phyloP scores from a whole-genome alignment of 2,888 invertebrate species.

The Metopia argyrocephala region DNA sequence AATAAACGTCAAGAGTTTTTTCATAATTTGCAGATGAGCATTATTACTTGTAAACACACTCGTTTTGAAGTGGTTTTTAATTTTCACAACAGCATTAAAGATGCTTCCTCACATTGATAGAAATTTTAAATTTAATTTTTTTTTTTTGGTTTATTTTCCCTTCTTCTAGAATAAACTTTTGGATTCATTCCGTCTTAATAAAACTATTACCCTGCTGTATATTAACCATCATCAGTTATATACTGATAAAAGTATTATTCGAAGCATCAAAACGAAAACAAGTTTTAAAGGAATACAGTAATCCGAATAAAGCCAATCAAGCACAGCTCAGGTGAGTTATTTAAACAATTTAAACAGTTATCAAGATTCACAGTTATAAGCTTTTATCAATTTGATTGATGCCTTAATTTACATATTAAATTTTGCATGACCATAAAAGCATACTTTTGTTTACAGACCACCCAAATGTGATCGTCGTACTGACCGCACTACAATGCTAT shows the following conservation, averaged over 20 bases:
- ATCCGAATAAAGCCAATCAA: conserved; percentile 77
- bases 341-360: not conserved
- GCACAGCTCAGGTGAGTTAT: conserved; percentile 52
- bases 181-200: conserved; percentile 87
- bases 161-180: conserved; percentile 82
- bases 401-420: too few species aligned
- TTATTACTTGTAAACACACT: too few species aligned
- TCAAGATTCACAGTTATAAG: not conserved
- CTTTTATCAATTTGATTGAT: too few species aligned
- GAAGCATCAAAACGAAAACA: conserved; percentile 87
- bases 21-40: too few species aligned
- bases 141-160: not conserved
- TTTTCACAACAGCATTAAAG: too few species aligned
- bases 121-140: too few species aligned
- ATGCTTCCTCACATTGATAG: too few species aligned
- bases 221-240: conserved; percentile 84
- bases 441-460: conserved; percentile 64
- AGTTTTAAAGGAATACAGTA: conserved; percentile 82
- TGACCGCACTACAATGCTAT: conserved; percentile 93
- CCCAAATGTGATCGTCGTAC: conserved; percentile 85
- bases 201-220: conserved; percentile 87
- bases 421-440: too few species aligned
- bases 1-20: not conserved
- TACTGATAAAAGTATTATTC: conserved; percentile 84
- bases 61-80: too few species aligned